Evolutionary conservation across 2,113 vertebrate genomes (phyloP), one percentile per base, ranked within the genome.

Genomic region (Mus pahari): DNA sequence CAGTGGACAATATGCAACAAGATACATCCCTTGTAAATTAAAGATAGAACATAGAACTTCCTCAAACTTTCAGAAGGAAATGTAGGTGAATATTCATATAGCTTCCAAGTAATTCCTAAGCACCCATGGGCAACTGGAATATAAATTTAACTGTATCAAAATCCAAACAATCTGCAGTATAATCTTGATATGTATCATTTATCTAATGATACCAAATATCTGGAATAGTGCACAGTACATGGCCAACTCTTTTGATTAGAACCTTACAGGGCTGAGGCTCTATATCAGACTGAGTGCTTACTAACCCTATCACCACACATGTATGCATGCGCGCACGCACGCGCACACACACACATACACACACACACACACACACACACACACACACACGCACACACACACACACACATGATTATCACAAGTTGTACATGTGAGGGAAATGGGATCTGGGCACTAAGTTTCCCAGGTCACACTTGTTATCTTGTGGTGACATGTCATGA

Each of bases 51-150:
- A 89, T 79, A 31, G 62, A 64, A 66, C 9, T 64, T 66, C 33
- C 74, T 55, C 16, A 78, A 81, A 86, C 60, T 90, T 94, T 39
- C 45, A 42, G 39, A 74, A 89, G 33, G 89, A 94, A 89, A 74
- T 39, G 42, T 5, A 78, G 42, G 66, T 78, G n/a, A 78, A 53
- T 81, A 70, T 86, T 86, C 36, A 55, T 77, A 70, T 19, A 87
- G 24, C 24, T 58, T 94, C 62, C 42, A 31, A 11, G 14, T 82
- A 92, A 71, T 87, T 77, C 33, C 71, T 89, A 36, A 45, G 42
- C 3, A 14, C 48, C 60, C 88, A 12, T 5, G 8, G 26, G 31
- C 82, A 45, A 74, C 48, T 13, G 24, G 39, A 95, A 79, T 75
- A 90, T 62, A 58, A 71, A 36, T 48, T 48, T 22, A 26, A 94